Base-by-base conservation (phyloP, 2,797 vertebrate genomes). In the Falco naumanni region DNA sequence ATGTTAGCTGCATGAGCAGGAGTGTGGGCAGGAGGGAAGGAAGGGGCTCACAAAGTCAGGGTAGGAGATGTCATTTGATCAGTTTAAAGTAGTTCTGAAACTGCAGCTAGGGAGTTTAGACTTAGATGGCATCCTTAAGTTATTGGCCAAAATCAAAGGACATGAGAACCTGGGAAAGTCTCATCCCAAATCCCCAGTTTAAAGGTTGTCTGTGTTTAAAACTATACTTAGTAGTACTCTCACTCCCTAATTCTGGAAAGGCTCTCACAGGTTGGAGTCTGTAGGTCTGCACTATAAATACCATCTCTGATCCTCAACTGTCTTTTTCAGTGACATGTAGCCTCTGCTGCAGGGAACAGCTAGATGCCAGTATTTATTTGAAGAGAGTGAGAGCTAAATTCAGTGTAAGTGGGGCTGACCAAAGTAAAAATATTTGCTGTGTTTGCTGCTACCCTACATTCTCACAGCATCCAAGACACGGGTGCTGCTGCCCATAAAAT, bases 261-360 rank as follows among this genome's bases (percentile, higher is more conserved):
- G 64, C 31, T 77, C 68, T 95, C 68, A 45, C 93, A 95, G 86
- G 90, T 92, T 95, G 96, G 94, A 95, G 95, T 82, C 96, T 90
- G 93, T 95, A 94, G 88, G 95, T 95, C 95, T 95, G 90, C 0
- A 0, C 95, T 96, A 95, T 96, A 96, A 95, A 96, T 96, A 96
- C 61, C 10, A 2, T 66, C 81, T 80, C 68, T 95, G 87, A 96
- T 94, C 81, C 51, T 75, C 87, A 96, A 93, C 90, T 94, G 71
- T 89, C 90, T 83, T 84, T 95, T 70, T 68, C 81, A 83, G 71
- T 90, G 86, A 71, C 50, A 48, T 10, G 54, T 54, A 93, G 26
- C 57, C 78, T 89, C 60, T 85, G 71, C 71, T 80, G 41, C 56
- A 37, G 79, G 85, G 82, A 81, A 65, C 61, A 68, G 71, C 77